Conservation (phyloP, 2,113 vertebrate genomes). For the Eidolon helvum region DNA sequence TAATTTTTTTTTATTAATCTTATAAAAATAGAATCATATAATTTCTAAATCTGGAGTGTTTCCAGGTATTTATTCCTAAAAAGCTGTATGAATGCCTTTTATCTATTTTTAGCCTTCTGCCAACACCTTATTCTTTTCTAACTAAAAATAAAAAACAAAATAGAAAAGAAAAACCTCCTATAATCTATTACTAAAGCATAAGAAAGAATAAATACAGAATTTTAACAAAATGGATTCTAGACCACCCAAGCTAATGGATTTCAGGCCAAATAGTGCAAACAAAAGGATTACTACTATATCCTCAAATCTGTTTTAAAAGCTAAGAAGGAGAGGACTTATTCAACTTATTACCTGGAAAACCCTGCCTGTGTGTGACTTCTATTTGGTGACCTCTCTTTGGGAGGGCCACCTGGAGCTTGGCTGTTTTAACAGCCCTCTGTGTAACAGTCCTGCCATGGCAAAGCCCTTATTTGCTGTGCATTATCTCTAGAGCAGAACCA, state of each 20-base stretch:
- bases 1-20: conserved; percentile 12
- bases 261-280: conserved; percentile 35
- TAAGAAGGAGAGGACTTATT: background rate
- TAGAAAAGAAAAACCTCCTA: background rate
- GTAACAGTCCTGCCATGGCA: background rate
- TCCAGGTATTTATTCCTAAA: conserved; percentile 31
- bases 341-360: background rate
- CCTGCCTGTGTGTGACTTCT: background rate
- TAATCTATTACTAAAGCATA: background rate
- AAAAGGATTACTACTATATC: conserved; percentile 29
- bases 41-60: background rate
- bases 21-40: conserved; percentile 1
- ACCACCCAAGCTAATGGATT: conserved; percentile 56
- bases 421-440: background rate
- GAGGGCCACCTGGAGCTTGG: background rate
- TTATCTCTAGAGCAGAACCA: background rate
- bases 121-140: background rate
- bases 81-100: background rate
- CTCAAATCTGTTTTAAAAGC: background rate
- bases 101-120: background rate
- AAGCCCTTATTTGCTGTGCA: background rate
- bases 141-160: background rate
- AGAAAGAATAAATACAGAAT: conserved; percentile 25
- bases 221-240: conserved; percentile 20
- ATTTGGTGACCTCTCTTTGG: background rate